These are phyloP conservation scores for Strigops habroptila DNA, from an alignment of 2,113 vertebrate genomes.

Conservation along the genomic window DNA sequence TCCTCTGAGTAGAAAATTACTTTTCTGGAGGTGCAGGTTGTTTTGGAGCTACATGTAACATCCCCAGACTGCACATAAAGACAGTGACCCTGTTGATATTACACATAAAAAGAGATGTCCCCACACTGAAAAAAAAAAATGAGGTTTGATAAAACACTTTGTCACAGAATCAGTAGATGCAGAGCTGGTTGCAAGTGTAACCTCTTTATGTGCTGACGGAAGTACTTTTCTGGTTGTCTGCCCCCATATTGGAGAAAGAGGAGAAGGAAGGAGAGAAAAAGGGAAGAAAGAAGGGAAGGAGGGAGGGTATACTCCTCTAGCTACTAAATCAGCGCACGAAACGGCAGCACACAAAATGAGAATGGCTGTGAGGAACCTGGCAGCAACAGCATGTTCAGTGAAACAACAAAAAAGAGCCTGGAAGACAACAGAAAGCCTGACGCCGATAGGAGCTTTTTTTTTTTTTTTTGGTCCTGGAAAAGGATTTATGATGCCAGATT, in stretches of 20 bases:
- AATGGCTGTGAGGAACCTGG: neutral
- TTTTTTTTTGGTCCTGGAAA: neutral
- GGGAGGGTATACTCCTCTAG: neutral
- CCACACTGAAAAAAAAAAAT: constrained; percentile 36
- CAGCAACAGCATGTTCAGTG: neutral
- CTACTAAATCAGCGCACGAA: constrained; percentile 13
- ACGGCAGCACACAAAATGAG: constrained; percentile 38
- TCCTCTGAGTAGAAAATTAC: neutral
- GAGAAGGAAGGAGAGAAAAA: neutral
- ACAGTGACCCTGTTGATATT: neutral
- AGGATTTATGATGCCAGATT: constrained; percentile 31
- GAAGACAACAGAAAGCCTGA: neutral
- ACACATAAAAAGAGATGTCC: neutral
- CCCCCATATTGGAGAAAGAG: neutral
- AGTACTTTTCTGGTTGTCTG: constrained; percentile 12
- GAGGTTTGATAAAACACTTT: constrained; percentile 36
- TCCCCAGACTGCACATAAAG: neutral
- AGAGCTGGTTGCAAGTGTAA: constrained; percentile 39
- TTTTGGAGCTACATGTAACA: neutral
- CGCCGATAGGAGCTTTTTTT: neutral
- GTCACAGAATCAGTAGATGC: constrained; percentile 22
- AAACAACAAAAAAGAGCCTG: constrained; percentile 6
- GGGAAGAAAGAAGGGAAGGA: neutral
- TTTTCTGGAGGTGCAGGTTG: neutral
- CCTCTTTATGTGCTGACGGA: constrained; percentile 4